Base-by-base conservation (phyloP, 2,113 vertebrate genomes). In the Regulus satrapa region DNA sequence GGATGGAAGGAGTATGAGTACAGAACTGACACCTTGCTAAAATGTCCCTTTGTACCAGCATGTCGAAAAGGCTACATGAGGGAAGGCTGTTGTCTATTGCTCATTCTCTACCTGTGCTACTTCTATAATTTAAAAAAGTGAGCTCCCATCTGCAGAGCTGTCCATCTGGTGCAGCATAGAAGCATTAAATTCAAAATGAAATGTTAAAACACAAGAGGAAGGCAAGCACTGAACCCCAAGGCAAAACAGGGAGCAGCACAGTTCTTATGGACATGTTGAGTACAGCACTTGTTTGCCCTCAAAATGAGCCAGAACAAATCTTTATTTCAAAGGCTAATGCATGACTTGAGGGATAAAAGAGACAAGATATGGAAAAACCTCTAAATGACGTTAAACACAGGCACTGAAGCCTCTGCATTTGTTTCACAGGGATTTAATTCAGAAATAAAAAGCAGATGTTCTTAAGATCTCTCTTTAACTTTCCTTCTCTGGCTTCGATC, bases 111-210 rank as follows among this genome's bases (percentile, higher is more conserved):
- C 80, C 56, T 86, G 23, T 81, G 81, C 13, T 80, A 59, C 23
- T 91, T 77, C 43, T 78, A 61, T 72, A 82, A 94, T 89, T 93
- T 82, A n/a, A 95, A 86, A 91, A 91, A 92, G 43, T 32, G 34
- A n/a, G 66, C 28, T 67, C 72, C 16, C 36, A 56, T 94, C 49
- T 79, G 52, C 62, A 83, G n/a, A 38, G 21, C 11, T 46, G 29
- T 92, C 88, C 84, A 78, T 91, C 91, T 96, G 83, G 40, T 75
- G 18, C 66, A 63, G 45, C 2, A 7, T 3, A 81, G 45, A 76
- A 79, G 12, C 58, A 73, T 52, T 92, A 75, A 72, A 89, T 69
- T 85, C n/a, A 69, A 45, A 94, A 89, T 76, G 38, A 88, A 94
- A 94, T 49, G 76, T 82, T 88, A 72, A 94, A 89, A 84, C 74